phyloP scores from a whole-genome alignment of 30 jellyfish, hydroid and myxozoan genomes.

The Pseudorhiza aurosa region DNA sequence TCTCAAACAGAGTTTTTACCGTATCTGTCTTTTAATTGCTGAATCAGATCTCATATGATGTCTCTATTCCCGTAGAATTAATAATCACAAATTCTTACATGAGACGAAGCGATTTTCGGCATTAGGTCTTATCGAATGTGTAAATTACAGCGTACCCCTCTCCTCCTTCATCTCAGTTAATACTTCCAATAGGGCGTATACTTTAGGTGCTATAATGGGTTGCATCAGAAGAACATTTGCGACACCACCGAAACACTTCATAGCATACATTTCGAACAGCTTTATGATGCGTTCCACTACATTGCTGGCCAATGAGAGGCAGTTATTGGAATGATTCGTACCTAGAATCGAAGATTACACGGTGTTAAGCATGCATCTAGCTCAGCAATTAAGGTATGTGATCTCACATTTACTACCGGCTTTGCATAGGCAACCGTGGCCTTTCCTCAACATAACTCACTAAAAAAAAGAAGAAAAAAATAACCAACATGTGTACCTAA shows the following conservation, averaged over 20 bases:
- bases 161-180: slow-evolving; percentile 17
- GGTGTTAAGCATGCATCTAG: too few relatives aligned
- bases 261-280: slow-evolving; percentile 28
- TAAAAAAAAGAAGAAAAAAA: too few relatives aligned
- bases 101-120: not conserved
- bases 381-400: too few relatives aligned
- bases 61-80: not conserved
- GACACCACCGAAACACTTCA: not conserved
- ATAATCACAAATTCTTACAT: not conserved
- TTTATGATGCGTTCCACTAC: not conserved
- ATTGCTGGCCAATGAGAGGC: not conserved
- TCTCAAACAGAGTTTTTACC: not conserved
- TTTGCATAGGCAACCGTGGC: too few relatives aligned
- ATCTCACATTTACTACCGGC: too few relatives aligned
- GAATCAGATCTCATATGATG: not conserved
- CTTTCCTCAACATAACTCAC: too few relatives aligned
- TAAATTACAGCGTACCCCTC: not conserved
- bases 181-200: slow-evolving; percentile 28
- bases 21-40: not conserved
- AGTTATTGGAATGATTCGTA: too few relatives aligned
- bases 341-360: too few relatives aligned
- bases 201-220: slow-evolving; percentile 55
- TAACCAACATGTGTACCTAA: too few relatives aligned
- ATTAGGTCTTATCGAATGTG: not conserved
- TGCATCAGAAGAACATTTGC: slow-evolving; percentile 27